Percentiles rank a stretch among this genome's conserved stretches.
Conservation (phyloP, 1,140 invertebrate genomes). For the Helicoverpa zea region DNA sequence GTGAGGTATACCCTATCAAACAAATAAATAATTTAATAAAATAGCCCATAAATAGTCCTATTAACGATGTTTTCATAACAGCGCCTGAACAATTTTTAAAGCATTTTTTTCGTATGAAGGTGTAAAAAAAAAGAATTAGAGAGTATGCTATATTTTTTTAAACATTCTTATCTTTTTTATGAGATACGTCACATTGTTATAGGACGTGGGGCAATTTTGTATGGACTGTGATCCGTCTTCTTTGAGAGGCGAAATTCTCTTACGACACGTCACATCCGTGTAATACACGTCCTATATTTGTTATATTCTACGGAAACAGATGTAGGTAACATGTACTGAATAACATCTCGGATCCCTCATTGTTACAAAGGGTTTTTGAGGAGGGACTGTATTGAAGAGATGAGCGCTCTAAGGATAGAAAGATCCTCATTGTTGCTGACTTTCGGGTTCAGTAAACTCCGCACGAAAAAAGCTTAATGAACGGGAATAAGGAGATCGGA, state of each 20-base stretch:
- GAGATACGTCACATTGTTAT: no score
- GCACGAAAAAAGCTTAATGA: slow-evolving; percentile 31
- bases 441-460: slow-evolving; percentile 39
- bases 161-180: no score
- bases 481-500: slow-evolving; percentile 32
- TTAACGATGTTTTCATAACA: no score
- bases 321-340: slow-evolving; percentile 46
- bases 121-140: no score
- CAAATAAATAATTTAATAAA: no score
- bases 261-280: slow-evolving; percentile 26
- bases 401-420: slow-evolving; percentile 37
- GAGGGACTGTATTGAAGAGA: slow-evolving; percentile 41
- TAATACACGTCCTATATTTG: slow-evolving; percentile 26
- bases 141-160: no score
- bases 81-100: no score
- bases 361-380: slow-evolving; percentile 40
- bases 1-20: no score
- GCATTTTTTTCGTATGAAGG: no score
- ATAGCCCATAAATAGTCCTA: no score
- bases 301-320: slow-evolving; percentile 37
- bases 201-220: no score
- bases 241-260: slow-evolving; percentile 40
- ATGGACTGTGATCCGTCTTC: no score
- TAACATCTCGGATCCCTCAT: slow-evolving; percentile 32
- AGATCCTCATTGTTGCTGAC: slow-evolving; percentile 46